Evolutionary conservation across 2,113 vertebrate species (phyloP).

Genomic region (Collichthys lucidus): DNA sequence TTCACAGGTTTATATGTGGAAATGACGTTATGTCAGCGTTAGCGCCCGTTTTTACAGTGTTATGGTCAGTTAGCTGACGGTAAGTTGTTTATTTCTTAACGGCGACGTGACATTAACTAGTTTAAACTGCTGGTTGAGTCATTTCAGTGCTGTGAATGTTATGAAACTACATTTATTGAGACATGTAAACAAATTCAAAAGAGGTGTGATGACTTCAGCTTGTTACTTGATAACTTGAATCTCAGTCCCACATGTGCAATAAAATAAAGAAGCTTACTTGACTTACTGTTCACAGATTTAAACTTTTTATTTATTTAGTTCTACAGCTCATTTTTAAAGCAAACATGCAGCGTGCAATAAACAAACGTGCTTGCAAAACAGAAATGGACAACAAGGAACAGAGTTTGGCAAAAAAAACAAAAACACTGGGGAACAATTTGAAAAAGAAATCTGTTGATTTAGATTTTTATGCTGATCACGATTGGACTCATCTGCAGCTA

Average conservation of each 20-base stretch:
- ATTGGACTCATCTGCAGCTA: too few relatives aligned
- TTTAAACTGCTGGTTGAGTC: not conserved
- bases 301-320: too few relatives aligned
- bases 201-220: constrained; percentile 18
- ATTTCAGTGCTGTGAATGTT: not conserved
- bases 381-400: too few relatives aligned
- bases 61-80: not conserved
- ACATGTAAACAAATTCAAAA: not conserved
- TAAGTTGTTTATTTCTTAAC: not conserved
- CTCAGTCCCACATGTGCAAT: not conserved
- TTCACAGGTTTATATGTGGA: accelerated
- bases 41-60: not conserved
- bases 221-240: too few relatives aligned
- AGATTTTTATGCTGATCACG: too few relatives aligned
- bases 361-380: too few relatives aligned
- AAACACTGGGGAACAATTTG: too few relatives aligned
- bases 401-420: too few relatives aligned
- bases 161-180: not conserved
- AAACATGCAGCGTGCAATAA: too few relatives aligned
- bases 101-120: not conserved
- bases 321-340: too few relatives aligned
- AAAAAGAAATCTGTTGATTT: too few relatives aligned
- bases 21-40: not conserved
- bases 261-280: not conserved
- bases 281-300: not conserved